Evolutionary conservation across 2,888 invertebrate species (phyloP).

Genomic region (Nebria brevicollis): DNA sequence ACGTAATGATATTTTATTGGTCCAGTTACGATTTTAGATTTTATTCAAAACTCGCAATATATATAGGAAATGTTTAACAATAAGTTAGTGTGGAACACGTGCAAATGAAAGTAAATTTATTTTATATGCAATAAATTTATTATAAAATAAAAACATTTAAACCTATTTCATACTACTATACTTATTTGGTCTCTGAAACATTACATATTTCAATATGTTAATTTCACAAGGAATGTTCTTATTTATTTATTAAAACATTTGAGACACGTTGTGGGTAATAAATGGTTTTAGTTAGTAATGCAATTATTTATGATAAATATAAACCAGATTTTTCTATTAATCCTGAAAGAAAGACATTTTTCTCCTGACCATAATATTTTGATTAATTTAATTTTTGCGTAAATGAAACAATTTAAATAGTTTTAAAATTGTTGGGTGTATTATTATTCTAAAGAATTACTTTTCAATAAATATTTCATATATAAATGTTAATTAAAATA

Average conservation of each 20-base stretch:
- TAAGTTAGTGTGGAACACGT: not conserved
- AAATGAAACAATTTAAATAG: not conserved
- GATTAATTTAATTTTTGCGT: not conserved
- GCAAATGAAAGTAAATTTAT: not conserved
- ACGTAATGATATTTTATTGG: constrained; percentile 8
- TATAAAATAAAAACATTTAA: not conserved
- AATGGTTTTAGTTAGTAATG: no score
- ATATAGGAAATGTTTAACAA: not conserved
- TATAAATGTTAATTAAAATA: not conserved
- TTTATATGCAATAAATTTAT: not conserved
- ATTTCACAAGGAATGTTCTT: no score
- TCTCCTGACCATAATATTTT: no score
- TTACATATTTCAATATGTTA: no score
- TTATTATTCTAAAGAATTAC: not conserved
- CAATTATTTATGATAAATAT: no score
- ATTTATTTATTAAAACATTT: no score
- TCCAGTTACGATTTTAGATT: not conserved
- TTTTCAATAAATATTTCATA: not conserved
- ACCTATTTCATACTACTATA: no score
- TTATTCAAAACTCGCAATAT: not conserved
- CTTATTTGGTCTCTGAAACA: no score
- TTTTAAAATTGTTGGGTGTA: not conserved
- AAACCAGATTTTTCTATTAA: no score
- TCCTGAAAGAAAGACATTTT: no score
- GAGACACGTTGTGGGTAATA: no score